These are phyloP conservation scores for Schizothorax lantsangensis DNA, from an alignment of 2,797 vertebrate genomes.

Conservation along the genomic window DNA sequence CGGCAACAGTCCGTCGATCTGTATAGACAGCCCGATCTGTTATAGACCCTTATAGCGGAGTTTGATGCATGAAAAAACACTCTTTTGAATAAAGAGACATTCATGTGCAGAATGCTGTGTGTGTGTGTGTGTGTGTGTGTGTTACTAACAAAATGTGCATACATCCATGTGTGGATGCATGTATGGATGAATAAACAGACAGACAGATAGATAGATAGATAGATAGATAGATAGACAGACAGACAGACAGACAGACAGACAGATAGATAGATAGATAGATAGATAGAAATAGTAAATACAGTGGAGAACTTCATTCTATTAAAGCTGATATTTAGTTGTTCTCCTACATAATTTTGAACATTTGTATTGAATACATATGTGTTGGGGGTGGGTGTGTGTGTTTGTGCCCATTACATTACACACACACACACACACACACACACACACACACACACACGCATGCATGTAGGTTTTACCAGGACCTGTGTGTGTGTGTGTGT, in stretches of 20 bases:
- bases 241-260: neutral
- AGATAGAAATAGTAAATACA: neutral
- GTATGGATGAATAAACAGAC: neutral
- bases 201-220: neutral
- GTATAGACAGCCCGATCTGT: neutral
- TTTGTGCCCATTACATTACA: too few species aligned
- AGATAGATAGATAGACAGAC: slow-evolving; percentile 1
- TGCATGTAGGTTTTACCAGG: too few species aligned
- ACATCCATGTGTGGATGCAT: neutral
- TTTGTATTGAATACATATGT: neutral
- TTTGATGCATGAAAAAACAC: slow-evolving; percentile 15
- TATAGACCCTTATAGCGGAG: neutral
- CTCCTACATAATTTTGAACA: neutral
- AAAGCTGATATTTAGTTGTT: neutral
- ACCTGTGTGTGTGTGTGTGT: too few species aligned
- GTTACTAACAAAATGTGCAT: neutral
- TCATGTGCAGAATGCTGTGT: slow-evolving; percentile 13
- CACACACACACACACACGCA: too few species aligned
- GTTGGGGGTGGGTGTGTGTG: too few species aligned
- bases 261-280: neutral
- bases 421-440: too few species aligned
- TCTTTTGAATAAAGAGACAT: slow-evolving; percentile 33
- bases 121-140: neutral
- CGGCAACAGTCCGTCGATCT: neutral
- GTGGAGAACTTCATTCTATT: neutral